phyloP scores from a whole-genome alignment of 1,140 invertebrate species.

The Archegozetes longisetosus region DNA sequence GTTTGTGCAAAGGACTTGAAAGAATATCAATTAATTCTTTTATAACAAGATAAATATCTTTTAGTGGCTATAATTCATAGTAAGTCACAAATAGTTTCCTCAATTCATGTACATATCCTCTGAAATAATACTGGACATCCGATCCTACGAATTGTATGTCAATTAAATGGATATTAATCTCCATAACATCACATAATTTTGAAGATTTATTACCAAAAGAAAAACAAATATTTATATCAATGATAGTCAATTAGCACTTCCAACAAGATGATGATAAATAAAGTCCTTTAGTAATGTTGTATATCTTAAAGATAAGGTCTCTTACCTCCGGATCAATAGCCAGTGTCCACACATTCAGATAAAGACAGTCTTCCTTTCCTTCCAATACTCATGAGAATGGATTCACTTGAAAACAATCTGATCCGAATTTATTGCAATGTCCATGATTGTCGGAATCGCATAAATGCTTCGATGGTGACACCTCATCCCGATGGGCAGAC shows the following conservation, averaged over 20 bases:
- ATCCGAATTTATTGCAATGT: slow-evolving; percentile 18
- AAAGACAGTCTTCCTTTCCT: slow-evolving; percentile 73
- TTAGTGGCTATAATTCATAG: no score
- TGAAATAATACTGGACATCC: no score
- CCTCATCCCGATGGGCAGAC: slow-evolving; percentile 43
- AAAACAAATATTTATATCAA: background rate
- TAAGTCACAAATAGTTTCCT: no score
- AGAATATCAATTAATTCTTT: no score
- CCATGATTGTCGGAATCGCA: slow-evolving; percentile 16
- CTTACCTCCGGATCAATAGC: slow-evolving; percentile 23
- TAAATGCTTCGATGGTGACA: slow-evolving; percentile 19
- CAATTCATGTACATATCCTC: no score
- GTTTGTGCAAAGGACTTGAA: no score
- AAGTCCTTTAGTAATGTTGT: background rate
- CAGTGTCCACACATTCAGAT: slow-evolving; percentile 81
- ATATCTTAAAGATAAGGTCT: background rate
- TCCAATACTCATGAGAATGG: slow-evolving; percentile 19
- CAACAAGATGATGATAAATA: background rate
- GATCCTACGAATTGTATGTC: no score
- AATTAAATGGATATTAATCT: no score
- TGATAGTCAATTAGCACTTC: background rate
- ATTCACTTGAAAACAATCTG: slow-evolving; percentile 20
- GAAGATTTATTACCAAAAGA: no score
- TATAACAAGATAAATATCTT: no score
- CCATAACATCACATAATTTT: no score